Base-by-base conservation (phyloP, 2,113 vertebrate genomes). In the Strix uralensis region DNA sequence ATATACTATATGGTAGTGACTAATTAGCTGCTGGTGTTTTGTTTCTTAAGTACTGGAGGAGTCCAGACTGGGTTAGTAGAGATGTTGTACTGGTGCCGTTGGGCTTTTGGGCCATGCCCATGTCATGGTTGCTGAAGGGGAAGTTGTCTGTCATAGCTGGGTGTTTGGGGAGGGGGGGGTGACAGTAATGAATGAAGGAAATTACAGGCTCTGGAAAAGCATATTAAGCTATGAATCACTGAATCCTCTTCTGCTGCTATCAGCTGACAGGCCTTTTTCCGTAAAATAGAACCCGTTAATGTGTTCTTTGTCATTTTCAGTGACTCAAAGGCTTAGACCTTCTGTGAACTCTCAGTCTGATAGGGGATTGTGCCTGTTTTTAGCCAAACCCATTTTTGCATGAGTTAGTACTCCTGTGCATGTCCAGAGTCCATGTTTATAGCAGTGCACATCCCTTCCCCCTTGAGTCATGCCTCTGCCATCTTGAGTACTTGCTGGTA, bases 181-280 rank as follows among this genome's bases (percentile, higher is more conserved):
- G 58, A 38, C 0, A 1, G 71, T 70, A 87, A 51, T 63, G 69
- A 95, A 47, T 61, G 34, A 86, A 88, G 81, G 81, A 88, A 94
- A 94, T 89, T 75, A 67, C 11, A 83, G 61, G 11, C 62, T 61
- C 52, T 67, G 62, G 34, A 55, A 92, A 92, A 87, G 86, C 0
- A 0, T 74, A 49, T 96, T 95, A 59, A 78, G 40, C 73, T 85
- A 13, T 96, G 90, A 96, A 95, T 96, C 95, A 88, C 38, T 3
- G 17, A 92, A 80, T 82, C 52, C 49, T 94, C 75, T 79, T 85
- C 47, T 82, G 34, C 57, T 85, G 25, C 47, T 96, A 66, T 81
- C 83, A 95, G 34, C 66, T 71, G 65, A 81, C 47, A 69, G 70
- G 57, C 29, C 52, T 25, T 86, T 82, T 91, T 77, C 71, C 1